Conservation (phyloP, 2,888 invertebrate species). For the Melangyna quadrimaculata region DNA sequence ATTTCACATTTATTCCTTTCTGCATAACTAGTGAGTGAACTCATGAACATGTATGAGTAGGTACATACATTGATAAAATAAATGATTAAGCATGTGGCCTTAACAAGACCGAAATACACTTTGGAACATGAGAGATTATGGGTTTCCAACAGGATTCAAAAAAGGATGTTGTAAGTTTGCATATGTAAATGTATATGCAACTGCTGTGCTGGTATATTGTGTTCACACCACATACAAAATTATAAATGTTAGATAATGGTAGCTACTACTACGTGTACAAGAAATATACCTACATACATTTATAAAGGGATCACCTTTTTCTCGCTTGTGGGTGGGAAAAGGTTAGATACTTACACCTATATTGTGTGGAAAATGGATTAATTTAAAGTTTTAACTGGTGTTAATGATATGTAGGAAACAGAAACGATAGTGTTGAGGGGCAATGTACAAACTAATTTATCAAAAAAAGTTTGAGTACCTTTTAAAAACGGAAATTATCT, state of each 20-base stretch:
- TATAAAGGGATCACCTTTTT: not conserved
- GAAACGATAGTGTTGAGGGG: not conserved
- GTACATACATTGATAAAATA: not conserved
- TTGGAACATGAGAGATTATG: not conserved
- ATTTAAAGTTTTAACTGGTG: conserved; percentile 17
- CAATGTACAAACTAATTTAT: not conserved
- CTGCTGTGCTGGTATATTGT: too few relatives aligned
- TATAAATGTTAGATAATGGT: not conserved
- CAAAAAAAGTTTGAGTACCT: not conserved
- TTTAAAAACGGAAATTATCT: not conserved
- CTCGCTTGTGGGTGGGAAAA: not conserved
- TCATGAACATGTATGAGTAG: not conserved
- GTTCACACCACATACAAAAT: not conserved
- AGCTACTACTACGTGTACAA: not conserved
- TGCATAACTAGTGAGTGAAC: not conserved
- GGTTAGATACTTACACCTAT: not conserved
- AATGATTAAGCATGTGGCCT: conserved; percentile 2
- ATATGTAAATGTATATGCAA: not conserved
- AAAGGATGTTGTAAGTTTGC: not conserved
- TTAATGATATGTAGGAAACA: conserved; percentile 8
- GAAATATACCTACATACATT: not conserved
- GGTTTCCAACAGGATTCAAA: not conserved
- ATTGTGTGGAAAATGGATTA: not conserved
- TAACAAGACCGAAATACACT: not conserved
- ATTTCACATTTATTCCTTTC: not conserved